Evolutionary conservation across 1,140 invertebrate genomes (phyloP), one percentile per base, ranked within the genome.

Genomic region (Reticulitermes speratus): DNA sequence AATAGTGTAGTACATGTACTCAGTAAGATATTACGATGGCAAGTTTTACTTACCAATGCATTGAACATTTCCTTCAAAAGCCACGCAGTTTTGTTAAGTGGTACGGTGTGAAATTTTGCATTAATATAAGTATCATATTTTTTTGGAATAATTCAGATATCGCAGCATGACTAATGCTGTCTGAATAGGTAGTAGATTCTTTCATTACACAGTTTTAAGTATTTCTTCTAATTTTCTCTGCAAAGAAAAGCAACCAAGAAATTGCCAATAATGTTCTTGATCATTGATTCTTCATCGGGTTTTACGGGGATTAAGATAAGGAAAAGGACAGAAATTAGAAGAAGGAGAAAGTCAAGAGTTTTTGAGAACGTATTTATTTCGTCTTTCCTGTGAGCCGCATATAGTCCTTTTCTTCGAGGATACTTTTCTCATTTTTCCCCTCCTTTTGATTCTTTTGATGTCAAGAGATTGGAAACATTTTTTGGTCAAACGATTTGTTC

Each of bases 401-500:
- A 7, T n/a, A 23, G 25, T 75, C 25, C n/a, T 14, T 75, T 75
- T 9, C 65, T 30, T 30, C 25, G 25, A 75, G 25, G 25, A 25
- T 11, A 75, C 25, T n/a, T 75, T 75, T 25, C 14, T 30, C 65
- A n/a, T 75, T 75, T 75, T 75, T 75, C n/a, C n/a, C n/a, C 65
- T n/a, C n/a, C 25, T n/a, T 75, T 75, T 75, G 65, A 1, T 75
- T 75, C 65, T 75, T 75, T 75, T 75, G 65, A 75, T 75, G 65
- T 75, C 65, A 75, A 75, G 65, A 75, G 65, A 75, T 75, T 75
- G 65, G 65, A 75, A 75, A 75, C 65, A 75, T 75, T 75, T 75
- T 75, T 75, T 75, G 65, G 65, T 75, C 65, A 75, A 75, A 75
- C 65, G 65, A 75, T 75, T 75, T 75, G 65, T 75, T 75, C 65